Conservation (phyloP, 2,888 invertebrate genomes). For the Eupithecia centaureata region DNA sequence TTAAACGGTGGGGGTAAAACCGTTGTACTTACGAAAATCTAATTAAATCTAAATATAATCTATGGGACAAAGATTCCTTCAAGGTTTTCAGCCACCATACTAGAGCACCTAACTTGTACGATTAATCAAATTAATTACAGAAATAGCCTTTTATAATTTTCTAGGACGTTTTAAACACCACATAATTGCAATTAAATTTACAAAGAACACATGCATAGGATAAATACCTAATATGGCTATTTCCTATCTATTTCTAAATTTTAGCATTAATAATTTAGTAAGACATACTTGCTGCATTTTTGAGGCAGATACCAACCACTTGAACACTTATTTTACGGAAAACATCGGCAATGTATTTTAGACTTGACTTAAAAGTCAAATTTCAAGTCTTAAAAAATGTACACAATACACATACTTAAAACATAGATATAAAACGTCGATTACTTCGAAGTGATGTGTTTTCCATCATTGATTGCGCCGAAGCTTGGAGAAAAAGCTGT, state of each 20-base stretch:
- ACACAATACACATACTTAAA: slow-evolving; percentile 26
- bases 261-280: slow-evolving; percentile 18
- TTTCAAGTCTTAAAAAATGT: slow-evolving; percentile 32
- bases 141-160: slow-evolving; percentile 14
- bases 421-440: slow-evolving; percentile 34
- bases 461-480: slow-evolving; percentile 67
- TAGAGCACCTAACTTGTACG: slow-evolving; percentile 44
- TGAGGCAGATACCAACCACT: background rate
- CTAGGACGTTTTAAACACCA: slow-evolving; percentile 31
- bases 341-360: slow-evolving; percentile 15
- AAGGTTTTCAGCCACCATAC: slow-evolving; percentile 38
- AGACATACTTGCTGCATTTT: slow-evolving; percentile 7
- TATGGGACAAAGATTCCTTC: slow-evolving; percentile 38
- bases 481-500: slow-evolving; percentile 79
- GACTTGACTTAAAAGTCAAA: slow-evolving; percentile 15
- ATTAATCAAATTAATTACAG: slow-evolving; percentile 35
- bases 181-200: slow-evolving; percentile 45
- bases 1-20: slow-evolving; percentile 29
- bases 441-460: slow-evolving; percentile 46
- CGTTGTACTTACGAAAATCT: slow-evolving; percentile 20
- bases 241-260: slow-evolving; percentile 13
- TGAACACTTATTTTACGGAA: slow-evolving; percentile 1
- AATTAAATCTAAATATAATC: slow-evolving; percentile 21
- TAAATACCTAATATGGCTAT: slow-evolving; percentile 22
- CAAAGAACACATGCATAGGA: slow-evolving; percentile 48